Evolutionary conservation across 1,140 invertebrate genomes (phyloP), one percentile per base, ranked within the genome.

Genomic region (Cyrtorhinus lividipennis): DNA sequence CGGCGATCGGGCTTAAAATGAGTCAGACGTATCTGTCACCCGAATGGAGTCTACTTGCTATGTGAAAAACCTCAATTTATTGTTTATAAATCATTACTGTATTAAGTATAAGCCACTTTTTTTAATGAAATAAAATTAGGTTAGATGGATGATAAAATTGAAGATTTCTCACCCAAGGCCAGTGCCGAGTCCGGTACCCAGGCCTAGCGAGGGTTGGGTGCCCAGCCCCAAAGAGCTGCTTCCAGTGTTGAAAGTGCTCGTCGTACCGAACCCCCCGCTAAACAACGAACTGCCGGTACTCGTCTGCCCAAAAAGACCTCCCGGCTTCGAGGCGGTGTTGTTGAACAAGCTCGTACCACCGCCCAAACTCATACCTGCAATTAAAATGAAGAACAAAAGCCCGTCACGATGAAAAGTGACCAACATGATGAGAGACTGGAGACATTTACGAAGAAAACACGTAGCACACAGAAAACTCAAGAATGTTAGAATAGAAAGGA

Each of bases 291-390:
- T 20, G 44, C 66, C 58, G 62, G 67, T 72, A 15, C 70, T 69
- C 2, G 72, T 71, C 48, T 68, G 76, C 23, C 77, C 77, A 72
- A 86, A 86, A 1, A 86, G 67, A 44, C 78, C 77, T 1, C 77
- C 74, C 1, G 81, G 73, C 68, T 79, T 80, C 48, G 70, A 69
- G 12, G 69, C 68, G 63, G 73, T 73, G 60, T 73, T 74, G 15
- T 73, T 73, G 68, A 80, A 80, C 2, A 81, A 67, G 2, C 70
- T 71, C 24, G 69, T 73, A 22, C 75, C 75, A 10, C 73, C 66
- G 44, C 77, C 75, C 45, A 65, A 27, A 62, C 12, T 25, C 25
- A 62, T n/a, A 2, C 60, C 59, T 27, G 57, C 2, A 12, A 53
- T 13, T 15, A 38, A 15, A 8, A 5, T 5, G 15, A 38, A 38